Evolutionary conservation across 2,888 invertebrate species (phyloP).

Genomic region (Euzophera pinguis): DNA sequence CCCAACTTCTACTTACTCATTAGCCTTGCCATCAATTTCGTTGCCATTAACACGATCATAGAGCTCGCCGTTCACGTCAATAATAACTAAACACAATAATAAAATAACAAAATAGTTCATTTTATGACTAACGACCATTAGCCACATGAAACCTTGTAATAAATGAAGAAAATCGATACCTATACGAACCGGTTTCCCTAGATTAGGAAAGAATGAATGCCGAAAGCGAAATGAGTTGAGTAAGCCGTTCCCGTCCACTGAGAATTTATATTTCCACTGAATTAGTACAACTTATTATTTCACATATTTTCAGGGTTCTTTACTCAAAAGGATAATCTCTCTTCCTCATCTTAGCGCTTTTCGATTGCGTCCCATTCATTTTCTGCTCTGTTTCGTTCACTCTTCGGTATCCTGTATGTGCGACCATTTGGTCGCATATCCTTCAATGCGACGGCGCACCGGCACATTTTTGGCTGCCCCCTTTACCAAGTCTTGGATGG

Average conservation of each 20-base stretch:
- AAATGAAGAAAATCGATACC: not conserved
- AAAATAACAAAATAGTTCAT: conserved; percentile 31
- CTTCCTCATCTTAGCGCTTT: no score
- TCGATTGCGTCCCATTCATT: no score
- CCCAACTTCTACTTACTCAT: not conserved
- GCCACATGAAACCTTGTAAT: not conserved
- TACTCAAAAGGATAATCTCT: no score
- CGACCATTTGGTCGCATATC: no score
- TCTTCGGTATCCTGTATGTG: no score
- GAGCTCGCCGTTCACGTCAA: conserved; percentile 28
- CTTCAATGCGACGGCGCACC: no score
- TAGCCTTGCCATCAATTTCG: conserved; percentile 33
- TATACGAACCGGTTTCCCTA: conserved; percentile 1
- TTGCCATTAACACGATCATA: conserved; percentile 54
- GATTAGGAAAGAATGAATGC: not conserved
- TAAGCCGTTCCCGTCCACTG: not conserved
- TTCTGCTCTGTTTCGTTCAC: no score
- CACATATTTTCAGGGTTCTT: no score
- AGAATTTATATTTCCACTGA: not conserved
- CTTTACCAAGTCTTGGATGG: no score
- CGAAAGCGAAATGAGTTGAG: not conserved
- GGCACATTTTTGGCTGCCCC: no score
- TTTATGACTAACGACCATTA: conserved; percentile 10
- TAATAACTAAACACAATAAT: conserved; percentile 37
- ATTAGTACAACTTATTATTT: not conserved